Evolutionary conservation across 53 echinoderm and acorn worm species (phyloP), one percentile per base, ranked within the genome.

Genomic region (Luidia sarsii): DNA sequence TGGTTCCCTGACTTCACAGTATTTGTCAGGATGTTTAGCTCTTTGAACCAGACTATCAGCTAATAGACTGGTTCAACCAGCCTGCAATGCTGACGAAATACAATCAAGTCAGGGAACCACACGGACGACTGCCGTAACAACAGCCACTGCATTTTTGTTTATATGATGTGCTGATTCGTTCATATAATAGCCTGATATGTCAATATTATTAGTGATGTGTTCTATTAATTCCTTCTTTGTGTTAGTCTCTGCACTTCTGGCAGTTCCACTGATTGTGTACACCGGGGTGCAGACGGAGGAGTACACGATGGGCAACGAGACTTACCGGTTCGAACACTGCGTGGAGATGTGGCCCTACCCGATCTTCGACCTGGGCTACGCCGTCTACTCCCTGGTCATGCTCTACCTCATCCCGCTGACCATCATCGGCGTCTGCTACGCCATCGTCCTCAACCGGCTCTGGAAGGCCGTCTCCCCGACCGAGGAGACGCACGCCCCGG

Each of bases 401-500:
- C 57, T 85, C 21, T 92, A 92, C 82, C 67, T 80, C 8, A 75
- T 88, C 13, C 92, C 92, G 4, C 46, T 88, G 20, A 60, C 84
- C 61, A 85, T 92, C 59, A 92, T 92, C 70, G 81, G 81, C 23
- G 85, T 92, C 27, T 92, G 92, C 30, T 92, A 88, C 69, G 67
- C 81, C 70, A 89, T 92, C 33, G 88, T 92, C 33, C 68, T 92
- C 36, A 31, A 38, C 13, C 80, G 92, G 0, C 64, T 92, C 0
- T 92, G 92, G 92, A 92, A 88, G 50, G 41, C 83, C 35, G 84
- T 88, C 0, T 80, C 88, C n/a, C 92, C 84, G 0, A 85, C 84
- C n/a, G 88, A 92, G 68, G 70, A 80, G 36, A 32, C 70, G 1
- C 87, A 86, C 49, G 79, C 87, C 0, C 79, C 79, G 48, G 85